Percentiles rank a stretch among this genome's conserved stretches.
These are phyloP conservation scores for Chrysochloris asiatica DNA, from an alignment of 2,113 vertebrate species.

Conservation along the genomic window DNA sequence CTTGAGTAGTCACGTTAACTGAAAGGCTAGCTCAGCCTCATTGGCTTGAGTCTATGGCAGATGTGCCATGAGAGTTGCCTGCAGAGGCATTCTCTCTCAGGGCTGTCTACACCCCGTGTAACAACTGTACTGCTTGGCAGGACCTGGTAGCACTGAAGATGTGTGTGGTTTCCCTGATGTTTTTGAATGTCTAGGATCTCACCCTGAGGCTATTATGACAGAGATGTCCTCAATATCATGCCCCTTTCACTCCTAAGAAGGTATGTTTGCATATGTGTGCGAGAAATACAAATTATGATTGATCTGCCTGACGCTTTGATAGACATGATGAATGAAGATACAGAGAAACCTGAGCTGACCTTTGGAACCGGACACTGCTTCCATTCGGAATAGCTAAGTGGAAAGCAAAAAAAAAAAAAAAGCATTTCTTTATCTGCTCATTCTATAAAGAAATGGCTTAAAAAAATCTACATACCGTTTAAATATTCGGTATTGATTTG, in stretches of 20 bases:
- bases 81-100: not conserved
- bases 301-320: not conserved
- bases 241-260: not conserved
- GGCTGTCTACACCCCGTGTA: too few species aligned
- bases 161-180: not conserved
- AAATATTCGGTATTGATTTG: constrained; percentile 83
- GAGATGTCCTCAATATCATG: not conserved
- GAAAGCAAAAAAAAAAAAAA: not conserved
- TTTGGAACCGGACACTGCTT: not conserved
- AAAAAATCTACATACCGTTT: not conserved
- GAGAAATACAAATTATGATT: not conserved
- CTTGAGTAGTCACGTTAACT: not conserved
- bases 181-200: not conserved
- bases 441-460: not conserved
- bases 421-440: not conserved
- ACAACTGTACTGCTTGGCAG: not conserved
- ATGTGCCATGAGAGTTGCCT: not conserved
- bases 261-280: not conserved
- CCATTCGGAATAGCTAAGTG: not conserved
- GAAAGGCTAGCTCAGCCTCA: not conserved
- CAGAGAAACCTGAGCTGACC: not conserved
- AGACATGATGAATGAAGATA: not conserved
- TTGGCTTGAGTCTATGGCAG: not conserved
- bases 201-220: not conserved
- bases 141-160: not conserved